Percentiles rank a stretch among this genome's conserved stretches.
Evolutionary conservation across 2,888 invertebrate species (phyloP).

Genomic region (Portevinia maculata): DNA sequence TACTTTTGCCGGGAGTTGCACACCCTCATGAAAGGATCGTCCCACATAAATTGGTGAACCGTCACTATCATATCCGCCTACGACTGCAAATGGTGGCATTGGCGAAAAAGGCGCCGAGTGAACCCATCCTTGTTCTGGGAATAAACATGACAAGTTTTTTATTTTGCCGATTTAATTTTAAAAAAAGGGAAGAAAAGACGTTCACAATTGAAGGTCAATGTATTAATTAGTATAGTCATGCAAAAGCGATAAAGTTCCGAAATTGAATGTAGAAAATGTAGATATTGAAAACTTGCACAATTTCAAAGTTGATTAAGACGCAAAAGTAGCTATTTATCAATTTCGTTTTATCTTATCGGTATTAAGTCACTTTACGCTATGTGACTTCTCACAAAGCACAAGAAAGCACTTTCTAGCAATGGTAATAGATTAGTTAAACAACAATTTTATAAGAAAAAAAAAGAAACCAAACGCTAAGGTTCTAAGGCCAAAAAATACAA

Average conservation of each 20-base stretch:
- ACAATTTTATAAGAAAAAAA: slow-evolving; percentile 1
- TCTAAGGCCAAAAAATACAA: slow-evolving; percentile 34
- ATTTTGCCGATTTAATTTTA: too few relatives aligned
- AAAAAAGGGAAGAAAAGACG: too few relatives aligned
- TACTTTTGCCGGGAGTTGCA: slow-evolving; percentile 86
- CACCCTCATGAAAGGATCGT: slow-evolving; percentile 85
- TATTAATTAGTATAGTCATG: too few relatives aligned
- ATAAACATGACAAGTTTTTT: too few relatives aligned
- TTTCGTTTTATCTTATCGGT: slow-evolving; percentile 19
- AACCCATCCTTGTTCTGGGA: slow-evolving; percentile 80
- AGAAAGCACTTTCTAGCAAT: background rate
- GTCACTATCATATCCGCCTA: slow-evolving; percentile 82
- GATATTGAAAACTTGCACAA: too few relatives aligned
- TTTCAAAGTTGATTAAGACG: slow-evolving; percentile 3
- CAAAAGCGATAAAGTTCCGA: too few relatives aligned
- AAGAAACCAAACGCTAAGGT: slow-evolving; percentile 21
- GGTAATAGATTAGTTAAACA: too few relatives aligned
- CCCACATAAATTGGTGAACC: slow-evolving; percentile 82
- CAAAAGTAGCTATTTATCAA: background rate
- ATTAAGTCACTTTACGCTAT: slow-evolving; percentile 8
- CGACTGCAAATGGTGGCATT: slow-evolving; percentile 80
- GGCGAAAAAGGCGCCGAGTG: slow-evolving; percentile 78
- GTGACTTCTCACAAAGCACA: background rate
- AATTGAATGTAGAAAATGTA: too few relatives aligned
- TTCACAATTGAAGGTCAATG: too few relatives aligned